A percentile compares a stretch with the other conserved stretches of the same genome.
Conservation (phyloP, 1,140 invertebrate genomes). For the Spodoptera litura region DNA sequence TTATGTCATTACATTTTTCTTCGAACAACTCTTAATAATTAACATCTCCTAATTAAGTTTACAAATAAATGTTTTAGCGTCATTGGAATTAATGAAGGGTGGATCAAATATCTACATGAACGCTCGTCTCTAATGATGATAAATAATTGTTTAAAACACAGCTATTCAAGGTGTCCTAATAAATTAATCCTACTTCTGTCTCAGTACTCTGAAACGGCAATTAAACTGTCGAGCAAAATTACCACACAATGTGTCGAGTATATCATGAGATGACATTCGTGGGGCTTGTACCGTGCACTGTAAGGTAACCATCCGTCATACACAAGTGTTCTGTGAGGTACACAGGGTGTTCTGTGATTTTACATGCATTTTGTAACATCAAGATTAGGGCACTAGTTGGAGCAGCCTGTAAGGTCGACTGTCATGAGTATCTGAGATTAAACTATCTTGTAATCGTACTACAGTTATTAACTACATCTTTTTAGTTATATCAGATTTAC, state of each 20-base stretch:
- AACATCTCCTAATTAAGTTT: constrained; percentile 10
- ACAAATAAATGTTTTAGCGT: constrained; percentile 3
- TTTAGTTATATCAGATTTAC: too few relatives aligned
- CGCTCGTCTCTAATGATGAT: constrained; percentile 76
- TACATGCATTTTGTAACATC: too few relatives aligned
- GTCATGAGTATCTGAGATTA: too few relatives aligned
- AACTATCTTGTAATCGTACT: too few relatives aligned
- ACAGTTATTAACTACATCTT: too few relatives aligned
- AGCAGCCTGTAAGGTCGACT: background rate
- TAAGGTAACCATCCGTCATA: constrained; percentile 70
- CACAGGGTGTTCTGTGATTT: constrained; percentile 47
- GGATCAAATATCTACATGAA: constrained; percentile 39
- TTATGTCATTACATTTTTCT: constrained; percentile 20
- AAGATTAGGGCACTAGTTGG: background rate
- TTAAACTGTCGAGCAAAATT: constrained; percentile 80
- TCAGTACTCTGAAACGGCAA: constrained; percentile 79
- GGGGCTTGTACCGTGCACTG: constrained; percentile 62
- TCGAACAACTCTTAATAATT: constrained; percentile 20
- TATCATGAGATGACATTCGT: constrained; percentile 81
- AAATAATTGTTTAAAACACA: constrained; percentile 75
- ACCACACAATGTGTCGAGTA: constrained; percentile 83
- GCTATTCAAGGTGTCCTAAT: constrained; percentile 78
- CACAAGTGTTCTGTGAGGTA: constrained; percentile 49
- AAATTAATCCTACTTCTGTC: constrained; percentile 80
- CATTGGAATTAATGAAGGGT: constrained; percentile 29